These are phyloP conservation scores for Bombyx huttoni DNA, from an alignment of 2,888 invertebrate genomes.

Conservation along the genomic window DNA sequence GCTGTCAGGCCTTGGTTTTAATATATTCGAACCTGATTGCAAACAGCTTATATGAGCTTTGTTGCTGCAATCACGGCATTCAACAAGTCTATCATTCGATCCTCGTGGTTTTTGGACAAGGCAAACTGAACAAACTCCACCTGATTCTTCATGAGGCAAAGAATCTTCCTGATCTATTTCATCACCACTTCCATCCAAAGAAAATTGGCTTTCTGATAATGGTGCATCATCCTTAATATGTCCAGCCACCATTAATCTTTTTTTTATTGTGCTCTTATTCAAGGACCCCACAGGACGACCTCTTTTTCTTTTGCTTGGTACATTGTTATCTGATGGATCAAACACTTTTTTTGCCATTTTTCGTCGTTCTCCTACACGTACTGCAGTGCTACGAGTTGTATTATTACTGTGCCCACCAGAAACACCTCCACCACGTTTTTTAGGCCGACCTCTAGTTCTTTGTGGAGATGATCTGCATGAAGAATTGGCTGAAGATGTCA, in stretches of 20 bases:
- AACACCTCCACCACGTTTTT: constrained; percentile 42
- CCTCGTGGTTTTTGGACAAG: constrained; percentile 71
- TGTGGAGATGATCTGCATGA: constrained; percentile 64
- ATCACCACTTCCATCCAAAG: constrained; percentile 57
- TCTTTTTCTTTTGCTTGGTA: constrained; percentile 79
- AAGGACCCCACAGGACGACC: constrained; percentile 77
- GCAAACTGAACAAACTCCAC: constrained; percentile 76
- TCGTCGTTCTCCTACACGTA: constrained; percentile 73
- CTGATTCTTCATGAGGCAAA: constrained; percentile 55
- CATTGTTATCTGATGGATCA: constrained; percentile 87
- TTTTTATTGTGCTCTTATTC: constrained; percentile 73
- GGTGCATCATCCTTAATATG: constrained; percentile 39
- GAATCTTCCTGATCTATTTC: constrained; percentile 55
- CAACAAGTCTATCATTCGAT: constrained; percentile 75
- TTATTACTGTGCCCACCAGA: constrained; percentile 30
- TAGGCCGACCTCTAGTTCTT: constrained; percentile 56
- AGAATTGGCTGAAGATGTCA: constrained; percentile 67
- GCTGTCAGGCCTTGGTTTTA: constrained; percentile 75
- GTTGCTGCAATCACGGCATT: constrained; percentile 81
- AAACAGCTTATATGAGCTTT: constrained; percentile 81
- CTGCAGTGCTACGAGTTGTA: constrained; percentile 35
- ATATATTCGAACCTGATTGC: constrained; percentile 76
- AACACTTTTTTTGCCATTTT: constrained; percentile 89
- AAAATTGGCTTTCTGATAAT: constrained; percentile 49
- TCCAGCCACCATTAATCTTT: constrained; percentile 44